These are phyloP conservation scores for Pseudonaja textilis DNA, from an alignment of 2,113 vertebrate genomes.

Conservation along the genomic window DNA sequence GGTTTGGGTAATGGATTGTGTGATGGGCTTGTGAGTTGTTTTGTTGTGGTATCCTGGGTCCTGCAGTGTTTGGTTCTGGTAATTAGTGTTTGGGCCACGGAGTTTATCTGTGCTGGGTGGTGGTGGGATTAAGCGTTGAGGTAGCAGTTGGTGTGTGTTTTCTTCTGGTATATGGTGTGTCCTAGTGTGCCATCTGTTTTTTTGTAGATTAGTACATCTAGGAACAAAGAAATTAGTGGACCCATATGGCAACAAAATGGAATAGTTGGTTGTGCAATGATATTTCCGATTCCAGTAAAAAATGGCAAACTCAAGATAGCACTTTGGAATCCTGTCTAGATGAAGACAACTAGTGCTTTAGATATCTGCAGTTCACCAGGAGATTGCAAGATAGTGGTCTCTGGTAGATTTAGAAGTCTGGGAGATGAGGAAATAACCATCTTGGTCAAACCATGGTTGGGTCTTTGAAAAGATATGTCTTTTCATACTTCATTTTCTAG, in stretches of 20 bases:
- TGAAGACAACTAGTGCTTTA: neutral
- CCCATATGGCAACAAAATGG: conserved; percentile 7
- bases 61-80: no score
- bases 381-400: neutral
- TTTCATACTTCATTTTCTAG: neutral
- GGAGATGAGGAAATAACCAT: neutral
- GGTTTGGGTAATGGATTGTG: no score
- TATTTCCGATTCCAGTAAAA: neutral
- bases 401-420: neutral
- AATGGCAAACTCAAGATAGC: neutral
- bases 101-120: no score
- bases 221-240: neutral
- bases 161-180: no score
- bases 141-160: no score
- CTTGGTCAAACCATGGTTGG: neutral
- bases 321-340: neutral
- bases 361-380: neutral
- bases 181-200: no score
- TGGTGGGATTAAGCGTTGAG: no score
- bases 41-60: no score
- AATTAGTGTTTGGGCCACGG: no score
- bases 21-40: no score
- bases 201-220: no score
- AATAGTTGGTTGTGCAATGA: neutral
- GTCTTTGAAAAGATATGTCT: neutral